These are phyloP conservation scores for Oceanites oceanicus DNA, from an alignment of 2,113 vertebrate genomes.

Conservation along the genomic window DNA sequence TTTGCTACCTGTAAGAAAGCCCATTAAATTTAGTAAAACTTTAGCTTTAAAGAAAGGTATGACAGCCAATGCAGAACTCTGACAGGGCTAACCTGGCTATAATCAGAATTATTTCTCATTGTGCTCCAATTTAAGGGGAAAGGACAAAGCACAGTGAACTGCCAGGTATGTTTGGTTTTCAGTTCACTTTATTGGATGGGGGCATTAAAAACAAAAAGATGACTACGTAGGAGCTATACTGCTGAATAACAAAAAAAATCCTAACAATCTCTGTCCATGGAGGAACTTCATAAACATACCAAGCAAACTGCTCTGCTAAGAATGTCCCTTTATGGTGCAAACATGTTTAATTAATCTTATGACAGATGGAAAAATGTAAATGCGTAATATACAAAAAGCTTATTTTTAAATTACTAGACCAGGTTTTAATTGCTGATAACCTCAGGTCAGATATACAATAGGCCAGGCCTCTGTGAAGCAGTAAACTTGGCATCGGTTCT, in stretches of 20 bases:
- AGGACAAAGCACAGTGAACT: background rate
- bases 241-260: background rate
- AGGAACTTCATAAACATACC: background rate
- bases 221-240: background rate
- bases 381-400: background rate
- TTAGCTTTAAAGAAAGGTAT: background rate
- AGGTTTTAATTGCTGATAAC: conserved; percentile 34
- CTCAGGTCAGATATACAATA: conserved; percentile 36
- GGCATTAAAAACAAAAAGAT: background rate
- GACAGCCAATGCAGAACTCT: background rate
- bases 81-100: background rate
- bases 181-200: background rate
- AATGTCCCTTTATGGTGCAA: background rate
- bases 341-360: background rate
- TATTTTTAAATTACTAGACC: conserved; percentile 39
- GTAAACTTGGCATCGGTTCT: conserved; percentile 23
- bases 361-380: background rate
- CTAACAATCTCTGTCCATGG: background rate
- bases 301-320: background rate
- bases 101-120: background rate
- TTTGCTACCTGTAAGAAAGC: background rate
- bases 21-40: background rate
- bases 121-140: background rate
- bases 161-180: background rate
- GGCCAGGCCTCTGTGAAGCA: background rate